These are phyloP conservation scores for Paragorgia papillata DNA, from an alignment of 92 coral and sea anemone species.

Conservation along the genomic window DNA sequence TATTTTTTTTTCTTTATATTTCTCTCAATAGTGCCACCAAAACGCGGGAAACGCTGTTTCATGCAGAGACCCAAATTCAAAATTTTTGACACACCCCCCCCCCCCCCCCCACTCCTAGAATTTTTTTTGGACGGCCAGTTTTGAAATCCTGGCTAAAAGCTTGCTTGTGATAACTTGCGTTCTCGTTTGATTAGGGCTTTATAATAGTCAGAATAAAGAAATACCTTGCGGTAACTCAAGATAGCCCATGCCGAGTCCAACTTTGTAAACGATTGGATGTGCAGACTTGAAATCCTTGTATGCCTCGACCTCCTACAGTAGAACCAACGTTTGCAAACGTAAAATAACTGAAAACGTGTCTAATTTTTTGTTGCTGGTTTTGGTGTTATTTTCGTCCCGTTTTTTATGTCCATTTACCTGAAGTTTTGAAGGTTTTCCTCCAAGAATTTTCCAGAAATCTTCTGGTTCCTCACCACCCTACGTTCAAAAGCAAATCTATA, in stretches of 20 bases:
- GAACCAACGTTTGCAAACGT: background rate
- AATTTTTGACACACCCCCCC: too few species aligned
- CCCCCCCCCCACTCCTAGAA: too few species aligned
- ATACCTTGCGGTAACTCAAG: slow-evolving; percentile 97
- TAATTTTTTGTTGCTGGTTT: background rate
- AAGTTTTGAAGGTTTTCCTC: slow-evolving; percentile 71
- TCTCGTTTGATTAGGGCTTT: too few species aligned
- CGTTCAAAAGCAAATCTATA: background rate
- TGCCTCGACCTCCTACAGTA: slow-evolving; percentile 25
- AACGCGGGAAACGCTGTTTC: too few species aligned
- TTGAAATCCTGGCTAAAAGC: too few species aligned
- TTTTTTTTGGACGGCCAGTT: too few species aligned
- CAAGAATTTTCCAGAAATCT: slow-evolving; percentile 83
- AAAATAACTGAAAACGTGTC: background rate
- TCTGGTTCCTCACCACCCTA: slow-evolving; percentile 88
- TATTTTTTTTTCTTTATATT: too few species aligned
- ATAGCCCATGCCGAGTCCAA: slow-evolving; percentile 94
- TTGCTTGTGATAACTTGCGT: too few species aligned
- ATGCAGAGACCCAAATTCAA: too few species aligned
- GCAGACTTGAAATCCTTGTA: slow-evolving; percentile 44
- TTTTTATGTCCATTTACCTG: slow-evolving; percentile 58
- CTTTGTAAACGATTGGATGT: slow-evolving; percentile 88
- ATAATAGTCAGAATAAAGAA: background rate
- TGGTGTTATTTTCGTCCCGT: background rate
- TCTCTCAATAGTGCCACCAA: too few species aligned